Evolutionary conservation across 2,888 invertebrate genomes (phyloP), one percentile per base, ranked within the genome.

Genomic region (Fragum sueziense): DNA sequence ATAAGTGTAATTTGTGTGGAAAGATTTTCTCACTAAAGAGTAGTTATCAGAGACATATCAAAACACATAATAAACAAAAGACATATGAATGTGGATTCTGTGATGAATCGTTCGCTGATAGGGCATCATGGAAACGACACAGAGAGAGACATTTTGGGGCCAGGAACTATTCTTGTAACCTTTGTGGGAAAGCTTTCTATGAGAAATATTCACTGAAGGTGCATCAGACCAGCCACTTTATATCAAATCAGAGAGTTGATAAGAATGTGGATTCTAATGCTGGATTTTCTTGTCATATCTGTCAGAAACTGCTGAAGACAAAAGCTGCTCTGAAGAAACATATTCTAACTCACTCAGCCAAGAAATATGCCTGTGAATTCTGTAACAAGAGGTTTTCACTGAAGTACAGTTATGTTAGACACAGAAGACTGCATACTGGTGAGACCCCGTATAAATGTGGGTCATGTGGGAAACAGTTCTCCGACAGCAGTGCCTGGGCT

Each of bases 401-500:
- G 31, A 79, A 77, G 61, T 84, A 78, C 65, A 84, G 80, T 47
- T 84, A 84, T 41, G 62, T 82, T n/a, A 51, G 84, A 25, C 84
- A 84, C 47, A 54, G 84, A 29, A 77, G 84, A 71, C 80, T 84
- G 47, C 84, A 84, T 73, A 84, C 84, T 14, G 84, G 84, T 20
- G 84, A 84, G 34, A 84, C 67, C 31, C 84, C 84, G 2, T 84
- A 82, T 62, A 80, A 78, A 34, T 84, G 84, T 78, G 82, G 77
- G 7, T 70, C 65, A 27, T 84, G 84, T 75, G 79, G 75, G 22
- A 72, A 67, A 17, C 74, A 77, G 2, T 84, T 82, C 68, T 84
- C 84, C n/a, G 84, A 84, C 72, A 77, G 82, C 14, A 82, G 82
- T 71, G 81, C 84, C 20, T 84, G 84, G 84, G 69, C 79, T 25